Conservation (phyloP, 2,888 invertebrate species). For the Icerya purchasi region DNA sequence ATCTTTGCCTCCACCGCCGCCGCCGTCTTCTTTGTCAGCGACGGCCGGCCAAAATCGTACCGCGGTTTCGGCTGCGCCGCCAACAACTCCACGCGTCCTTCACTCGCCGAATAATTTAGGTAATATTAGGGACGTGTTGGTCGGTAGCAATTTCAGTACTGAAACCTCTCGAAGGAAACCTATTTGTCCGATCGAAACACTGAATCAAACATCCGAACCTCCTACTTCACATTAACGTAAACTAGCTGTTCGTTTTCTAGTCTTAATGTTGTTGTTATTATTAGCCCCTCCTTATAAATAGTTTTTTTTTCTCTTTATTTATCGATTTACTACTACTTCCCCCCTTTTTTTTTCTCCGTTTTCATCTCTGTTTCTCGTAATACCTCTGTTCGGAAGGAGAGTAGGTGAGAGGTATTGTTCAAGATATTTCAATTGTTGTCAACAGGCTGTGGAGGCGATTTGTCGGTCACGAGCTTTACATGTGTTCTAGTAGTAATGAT, state of each 20-base stretch:
- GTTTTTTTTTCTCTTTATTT: conserved; percentile 2
- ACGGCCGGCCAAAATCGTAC: neutral
- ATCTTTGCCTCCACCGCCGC: neutral
- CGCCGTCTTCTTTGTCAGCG: neutral
- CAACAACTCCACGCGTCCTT: neutral
- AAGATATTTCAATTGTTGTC: no score
- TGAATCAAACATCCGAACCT: conserved; percentile 12
- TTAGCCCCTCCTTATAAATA: conserved; percentile 8
- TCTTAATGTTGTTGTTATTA: conserved; percentile 9
- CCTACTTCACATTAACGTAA: conserved; percentile 11
- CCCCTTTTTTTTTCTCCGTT: neutral
- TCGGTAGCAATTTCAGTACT: conserved; percentile 7
- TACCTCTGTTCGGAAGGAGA: no score
- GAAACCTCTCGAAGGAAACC: conserved; percentile 13
- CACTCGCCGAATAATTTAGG: conserved; percentile 2
- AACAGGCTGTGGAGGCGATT: no score
- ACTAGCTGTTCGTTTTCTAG: conserved; percentile 4
- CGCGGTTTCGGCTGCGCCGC: neutral
- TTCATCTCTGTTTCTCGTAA: neutral
- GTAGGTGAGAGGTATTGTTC: no score
- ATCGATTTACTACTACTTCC: neutral
- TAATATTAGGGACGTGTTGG: conserved; percentile 9
- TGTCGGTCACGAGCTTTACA: no score
- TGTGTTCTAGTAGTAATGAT: no score
- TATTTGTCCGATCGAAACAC: conserved; percentile 10